Evolutionary conservation across 2,113 vertebrate genomes (phyloP).

Genomic region (Eulemur rufifrons): DNA sequence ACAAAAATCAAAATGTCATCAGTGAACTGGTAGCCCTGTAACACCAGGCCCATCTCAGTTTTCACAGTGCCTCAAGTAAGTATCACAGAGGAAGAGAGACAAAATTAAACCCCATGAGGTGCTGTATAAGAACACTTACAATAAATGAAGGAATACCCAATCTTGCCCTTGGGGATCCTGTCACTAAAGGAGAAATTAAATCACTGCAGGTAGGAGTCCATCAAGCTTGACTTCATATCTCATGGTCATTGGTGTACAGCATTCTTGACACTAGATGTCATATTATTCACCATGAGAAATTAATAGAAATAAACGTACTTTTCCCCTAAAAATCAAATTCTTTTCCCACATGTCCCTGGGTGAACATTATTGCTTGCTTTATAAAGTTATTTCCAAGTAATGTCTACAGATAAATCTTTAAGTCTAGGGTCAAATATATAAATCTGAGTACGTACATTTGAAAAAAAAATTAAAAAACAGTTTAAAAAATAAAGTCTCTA

Average conservation of each 20-base stretch:
- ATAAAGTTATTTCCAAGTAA: neutral
- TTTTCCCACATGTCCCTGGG: neutral
- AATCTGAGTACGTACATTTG: neutral
- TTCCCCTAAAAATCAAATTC: neutral
- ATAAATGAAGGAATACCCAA: neutral
- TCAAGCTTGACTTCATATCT: neutral
- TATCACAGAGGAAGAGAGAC: neutral
- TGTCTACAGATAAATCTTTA: neutral
- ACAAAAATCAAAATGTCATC: constrained; percentile 58
- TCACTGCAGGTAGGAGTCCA: neutral
- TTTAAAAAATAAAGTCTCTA: neutral
- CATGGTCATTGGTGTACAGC: neutral
- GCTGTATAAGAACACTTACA: neutral
- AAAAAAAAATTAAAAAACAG: neutral
- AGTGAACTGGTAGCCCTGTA: neutral
- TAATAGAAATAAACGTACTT: neutral
- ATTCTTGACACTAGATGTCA: neutral
- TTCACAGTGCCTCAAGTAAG: neutral
- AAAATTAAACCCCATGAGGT: neutral
- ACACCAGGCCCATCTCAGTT: neutral
- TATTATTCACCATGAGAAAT: neutral
- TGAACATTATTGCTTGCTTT: neutral
- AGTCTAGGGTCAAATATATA: neutral
- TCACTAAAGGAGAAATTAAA: neutral
- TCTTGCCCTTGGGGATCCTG: neutral